Evolutionary conservation across 2,113 vertebrate species (phyloP), one percentile per base, ranked within the genome.

Genomic region (Hydrolagus affinis): DNA sequence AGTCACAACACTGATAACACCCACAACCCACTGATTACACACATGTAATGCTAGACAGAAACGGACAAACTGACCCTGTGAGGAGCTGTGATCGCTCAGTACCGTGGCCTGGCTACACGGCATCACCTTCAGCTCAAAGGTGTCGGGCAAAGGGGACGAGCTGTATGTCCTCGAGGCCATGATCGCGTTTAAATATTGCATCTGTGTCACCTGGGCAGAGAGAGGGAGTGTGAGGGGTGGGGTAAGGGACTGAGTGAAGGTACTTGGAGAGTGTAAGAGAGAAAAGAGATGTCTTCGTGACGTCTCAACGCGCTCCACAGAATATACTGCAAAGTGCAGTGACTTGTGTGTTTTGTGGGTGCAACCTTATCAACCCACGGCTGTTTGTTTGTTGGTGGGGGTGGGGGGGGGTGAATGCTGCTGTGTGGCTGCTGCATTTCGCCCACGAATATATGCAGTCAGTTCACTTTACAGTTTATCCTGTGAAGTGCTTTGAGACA

Each of bases 151-250:
- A 70, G 92, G 94, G 0, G 93, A 91, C 12, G 88, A 83, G 60
- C 85, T 88, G 86, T 91, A 90, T 68, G 91, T 91, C 6, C 94
- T 93, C 0, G 95, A 96, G 0, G 95, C 94, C 94, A 94, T 94
- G 23, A 97, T 90, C 9, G 96, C 95, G 3, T 96, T 97, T 88
- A 95, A 90, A 87, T 97, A 97, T 91, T 97, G 96, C 70, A 96
- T 89, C 73, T 95, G 94, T 0, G 95, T 95, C 80, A 97, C 95
- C 96, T 97, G 85, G 0, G 60, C 59, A 28, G 44, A 57, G 44
- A 85, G 11, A 25, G 70, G 57, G 23, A 70, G 15, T 64, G 3
- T 6, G 70, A n/a, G 17, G 66, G 62, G n/a, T n/a, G 4, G 25
- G 68, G 17, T 83, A 66, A 85, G 57, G 28, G 14, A n/a, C 10